These are phyloP conservation scores for Plagodis dolabraria DNA, from an alignment of 2,888 invertebrate species.

Conservation along the genomic window DNA sequence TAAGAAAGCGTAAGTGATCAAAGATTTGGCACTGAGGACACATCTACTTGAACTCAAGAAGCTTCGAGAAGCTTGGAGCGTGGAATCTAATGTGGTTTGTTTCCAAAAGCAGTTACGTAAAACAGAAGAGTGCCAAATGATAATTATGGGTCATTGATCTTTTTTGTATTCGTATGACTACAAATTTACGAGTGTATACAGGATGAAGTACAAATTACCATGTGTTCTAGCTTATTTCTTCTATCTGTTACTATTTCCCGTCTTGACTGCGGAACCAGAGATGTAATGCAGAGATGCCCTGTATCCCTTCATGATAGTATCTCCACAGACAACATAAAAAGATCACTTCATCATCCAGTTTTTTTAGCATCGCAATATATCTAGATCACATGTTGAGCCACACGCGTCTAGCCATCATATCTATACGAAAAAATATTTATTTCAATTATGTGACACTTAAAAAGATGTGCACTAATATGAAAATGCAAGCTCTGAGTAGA, in stretches of 20 bases:
- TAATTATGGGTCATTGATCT: constrained; percentile 6
- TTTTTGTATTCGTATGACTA: background rate
- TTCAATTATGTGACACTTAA: background rate
- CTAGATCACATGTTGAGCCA: too few relatives aligned
- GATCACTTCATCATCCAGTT: too few relatives aligned
- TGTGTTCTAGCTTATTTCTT: too few relatives aligned
- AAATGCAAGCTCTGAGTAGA: constrained; percentile 4
- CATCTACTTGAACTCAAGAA: constrained; percentile 4
- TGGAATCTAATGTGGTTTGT: constrained; percentile 1
- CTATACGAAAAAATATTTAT: background rate
- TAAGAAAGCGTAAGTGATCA: background rate
- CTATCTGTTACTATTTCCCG: too few relatives aligned
- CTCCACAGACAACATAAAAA: too few relatives aligned
- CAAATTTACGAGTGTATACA: too few relatives aligned
- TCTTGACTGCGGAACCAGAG: too few relatives aligned
- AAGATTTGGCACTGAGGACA: constrained; percentile 11
- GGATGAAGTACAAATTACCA: too few relatives aligned
- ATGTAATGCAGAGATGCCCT: too few relatives aligned
- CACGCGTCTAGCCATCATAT: too few relatives aligned
- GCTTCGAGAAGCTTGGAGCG: constrained; percentile 7
- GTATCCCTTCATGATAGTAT: too few relatives aligned
- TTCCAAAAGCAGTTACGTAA: constrained; percentile 7
- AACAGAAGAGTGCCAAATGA: constrained; percentile 6
- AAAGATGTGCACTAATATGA: constrained; percentile 7
- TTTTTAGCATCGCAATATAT: too few relatives aligned